These are phyloP conservation scores for Pseudomugil gertrudae DNA, from an alignment of 2,797 vertebrate species.

Conservation along the genomic window DNA sequence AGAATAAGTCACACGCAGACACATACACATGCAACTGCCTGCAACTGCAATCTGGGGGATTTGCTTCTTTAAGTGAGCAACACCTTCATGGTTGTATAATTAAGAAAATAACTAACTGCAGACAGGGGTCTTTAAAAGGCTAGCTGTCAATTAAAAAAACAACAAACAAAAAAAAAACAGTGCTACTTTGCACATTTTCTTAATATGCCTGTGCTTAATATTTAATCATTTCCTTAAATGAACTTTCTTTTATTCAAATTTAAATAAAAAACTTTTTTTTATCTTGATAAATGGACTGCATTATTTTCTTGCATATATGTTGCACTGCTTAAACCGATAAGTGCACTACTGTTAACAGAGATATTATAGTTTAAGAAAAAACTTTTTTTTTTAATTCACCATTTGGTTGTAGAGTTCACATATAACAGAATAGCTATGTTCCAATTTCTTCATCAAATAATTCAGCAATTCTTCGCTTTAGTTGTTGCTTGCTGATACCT, in stretches of 20 bases:
- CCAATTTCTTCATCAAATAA: conserved; percentile 77
- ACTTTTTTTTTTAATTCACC: conserved; percentile 69
- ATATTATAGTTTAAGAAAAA: conserved; percentile 85
- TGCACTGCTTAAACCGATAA: conserved; percentile 90
- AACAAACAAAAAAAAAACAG: conserved; percentile 37
- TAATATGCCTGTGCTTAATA: conserved; percentile 85
- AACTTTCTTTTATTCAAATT: conserved; percentile 80
- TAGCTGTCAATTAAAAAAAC: conserved; percentile 63
- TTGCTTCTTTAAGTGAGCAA: conserved; percentile 73
- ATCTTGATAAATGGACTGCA: conserved; percentile 87
- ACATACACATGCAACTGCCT: conserved; percentile 71
- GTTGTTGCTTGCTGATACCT: conserved; percentile 81
- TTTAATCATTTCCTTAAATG: conserved; percentile 81
- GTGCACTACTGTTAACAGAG: conserved; percentile 90
- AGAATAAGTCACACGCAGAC: conserved; percentile 59
- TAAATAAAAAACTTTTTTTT: conserved; percentile 67
- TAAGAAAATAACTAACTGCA: conserved; percentile 71
- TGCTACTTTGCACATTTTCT: conserved; percentile 86
- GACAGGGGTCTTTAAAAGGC: conserved; percentile 69
- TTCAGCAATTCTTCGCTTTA: conserved; percentile 80
- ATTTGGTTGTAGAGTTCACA: conserved; percentile 83
- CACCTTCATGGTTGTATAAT: conserved; percentile 72
- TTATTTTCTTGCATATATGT: conserved; percentile 88
- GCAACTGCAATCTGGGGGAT: conserved; percentile 78
- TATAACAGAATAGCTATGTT: conserved; percentile 80